phyloP scores from a whole-genome alignment of 1,140 invertebrate species.

The Fopius arisanus region DNA sequence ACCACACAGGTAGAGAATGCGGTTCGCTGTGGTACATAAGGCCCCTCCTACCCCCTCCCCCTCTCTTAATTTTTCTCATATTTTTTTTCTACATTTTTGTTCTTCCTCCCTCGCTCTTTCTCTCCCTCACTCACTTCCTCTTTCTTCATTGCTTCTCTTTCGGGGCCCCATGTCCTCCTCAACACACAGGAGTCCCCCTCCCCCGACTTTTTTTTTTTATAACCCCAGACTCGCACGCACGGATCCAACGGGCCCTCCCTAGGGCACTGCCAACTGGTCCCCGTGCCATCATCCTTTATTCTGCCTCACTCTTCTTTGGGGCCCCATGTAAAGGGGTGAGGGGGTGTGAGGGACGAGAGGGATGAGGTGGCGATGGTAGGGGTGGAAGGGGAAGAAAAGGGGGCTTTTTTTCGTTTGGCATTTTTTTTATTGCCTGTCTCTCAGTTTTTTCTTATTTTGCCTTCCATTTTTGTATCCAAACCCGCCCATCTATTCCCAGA shows the following conservation, averaged over 20 bases:
- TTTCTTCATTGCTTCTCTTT: background rate
- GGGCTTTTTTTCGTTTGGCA: background rate
- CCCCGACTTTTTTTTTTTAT: background rate
- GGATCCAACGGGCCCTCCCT: constrained; percentile 2
- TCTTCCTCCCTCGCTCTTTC: background rate
- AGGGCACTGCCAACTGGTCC: constrained; percentile 18
- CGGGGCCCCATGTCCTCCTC: background rate
- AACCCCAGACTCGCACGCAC: constrained; percentile 15
- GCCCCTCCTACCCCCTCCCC: background rate
- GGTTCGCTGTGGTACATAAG: constrained; percentile 45
- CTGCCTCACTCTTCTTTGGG: background rate
- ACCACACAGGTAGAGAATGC: constrained; percentile 61
- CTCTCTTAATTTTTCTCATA: background rate
- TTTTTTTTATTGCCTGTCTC: background rate
- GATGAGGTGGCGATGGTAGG: no score
- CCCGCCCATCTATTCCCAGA: constrained; percentile 1
- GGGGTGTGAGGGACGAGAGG: background rate
- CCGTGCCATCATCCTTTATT: constrained; percentile 15
- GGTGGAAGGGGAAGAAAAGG: no score
- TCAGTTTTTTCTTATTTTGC: background rate
- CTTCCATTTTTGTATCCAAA: background rate
- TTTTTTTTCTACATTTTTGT: background rate
- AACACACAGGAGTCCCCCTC: background rate
- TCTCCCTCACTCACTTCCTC: background rate
- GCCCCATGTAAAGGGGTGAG: no score